Percentiles rank a stretch among this genome's conserved stretches.
These are phyloP conservation scores for Coracias cyanogaster DNA, from an alignment of 2,797 vertebrate genomes.

Conservation along the genomic window DNA sequence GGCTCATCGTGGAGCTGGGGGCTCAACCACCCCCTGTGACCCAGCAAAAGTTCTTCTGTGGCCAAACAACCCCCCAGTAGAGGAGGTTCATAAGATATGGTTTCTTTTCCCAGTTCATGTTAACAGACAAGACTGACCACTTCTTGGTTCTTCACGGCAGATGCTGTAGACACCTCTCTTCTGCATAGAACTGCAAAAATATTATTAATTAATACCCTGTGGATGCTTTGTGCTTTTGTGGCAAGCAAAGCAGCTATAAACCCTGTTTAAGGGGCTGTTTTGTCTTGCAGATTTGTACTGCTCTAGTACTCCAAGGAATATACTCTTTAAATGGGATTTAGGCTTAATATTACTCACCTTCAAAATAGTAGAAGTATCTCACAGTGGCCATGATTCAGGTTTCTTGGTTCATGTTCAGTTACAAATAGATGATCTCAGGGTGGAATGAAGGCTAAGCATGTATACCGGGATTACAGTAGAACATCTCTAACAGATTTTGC, in stretches of 20 bases:
- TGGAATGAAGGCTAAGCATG: not conserved
- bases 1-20: not conserved
- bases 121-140: not conserved
- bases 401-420: conserved; percentile 7
- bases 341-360: not conserved
- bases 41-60: not conserved
- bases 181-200: not conserved
- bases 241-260: conserved; percentile 28
- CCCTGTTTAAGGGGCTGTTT: not conserved
- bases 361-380: not conserved
- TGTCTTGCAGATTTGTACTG: conserved; percentile 16
- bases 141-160: not conserved
- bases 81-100: not conserved
- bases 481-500: not conserved
- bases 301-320: not conserved
- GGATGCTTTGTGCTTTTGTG: not conserved
- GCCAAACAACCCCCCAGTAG: not conserved
- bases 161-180: not conserved
- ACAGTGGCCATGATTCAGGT: not conserved
- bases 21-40: not conserved
- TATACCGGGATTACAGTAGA: not conserved
- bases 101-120: not conserved
- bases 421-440: not conserved
- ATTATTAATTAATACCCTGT: not conserved
- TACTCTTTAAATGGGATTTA: not conserved